Evolutionary conservation across 1,140 invertebrate genomes (phyloP).

Genomic region (Colletes gigas): DNA sequence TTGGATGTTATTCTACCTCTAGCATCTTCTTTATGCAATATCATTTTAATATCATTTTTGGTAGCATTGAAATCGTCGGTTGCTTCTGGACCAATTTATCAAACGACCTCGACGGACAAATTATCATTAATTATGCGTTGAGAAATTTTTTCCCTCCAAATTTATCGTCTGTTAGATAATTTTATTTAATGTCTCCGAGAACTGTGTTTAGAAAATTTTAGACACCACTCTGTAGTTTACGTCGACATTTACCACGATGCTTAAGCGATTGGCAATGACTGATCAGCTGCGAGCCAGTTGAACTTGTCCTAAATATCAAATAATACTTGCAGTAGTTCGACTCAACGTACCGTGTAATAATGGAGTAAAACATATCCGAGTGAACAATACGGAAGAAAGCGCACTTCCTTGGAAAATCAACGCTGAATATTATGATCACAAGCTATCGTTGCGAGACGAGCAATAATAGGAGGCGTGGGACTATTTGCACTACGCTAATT

Average conservation of each 20-base stretch:
- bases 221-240: neutral
- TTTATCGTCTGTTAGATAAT: no score
- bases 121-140: no score
- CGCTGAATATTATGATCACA: neutral
- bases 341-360: slow-evolving; percentile 37
- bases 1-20: neutral
- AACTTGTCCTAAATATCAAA: slow-evolving; percentile 45
- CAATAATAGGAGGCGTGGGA: neutral
- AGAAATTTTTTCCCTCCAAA: no score
- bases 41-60: neutral
- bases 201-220: neutral
- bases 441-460: no score
- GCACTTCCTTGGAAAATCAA: neutral
- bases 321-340: slow-evolving; percentile 20
- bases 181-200: neutral
- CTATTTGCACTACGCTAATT: no score
- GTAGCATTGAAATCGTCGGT: no score
- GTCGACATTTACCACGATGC: neutral
- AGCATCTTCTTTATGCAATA: neutral
- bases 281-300: slow-evolving; percentile 9
- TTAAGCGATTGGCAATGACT: slow-evolving; percentile 18
- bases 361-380: neutral
- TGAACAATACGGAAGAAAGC: slow-evolving; percentile 10
- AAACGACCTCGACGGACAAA: no score
- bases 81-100: neutral